Evolutionary conservation across 2,797 vertebrate genomes (phyloP).

Genomic region (Oreortyx pictus): DNA sequence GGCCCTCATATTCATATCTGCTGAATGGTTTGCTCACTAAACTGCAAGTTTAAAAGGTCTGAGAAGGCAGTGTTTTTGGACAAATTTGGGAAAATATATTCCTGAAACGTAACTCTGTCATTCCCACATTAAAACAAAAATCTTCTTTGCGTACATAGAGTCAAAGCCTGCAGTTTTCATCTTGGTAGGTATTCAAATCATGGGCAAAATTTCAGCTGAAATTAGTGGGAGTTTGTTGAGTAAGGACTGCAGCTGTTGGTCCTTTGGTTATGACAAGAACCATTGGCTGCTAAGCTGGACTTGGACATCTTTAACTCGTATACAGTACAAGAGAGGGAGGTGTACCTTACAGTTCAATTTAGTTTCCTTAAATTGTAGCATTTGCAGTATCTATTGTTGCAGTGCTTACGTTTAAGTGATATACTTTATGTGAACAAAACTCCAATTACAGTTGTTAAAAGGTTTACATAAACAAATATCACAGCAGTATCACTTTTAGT

Average conservation of each 20-base stretch:
- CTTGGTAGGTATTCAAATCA: not conserved
- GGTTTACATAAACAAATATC: not conserved
- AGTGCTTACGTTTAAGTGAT: not conserved
- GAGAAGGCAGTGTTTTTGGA: slow-evolving; percentile 25
- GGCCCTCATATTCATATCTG: slow-evolving; percentile 6
- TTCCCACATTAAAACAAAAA: not conserved
- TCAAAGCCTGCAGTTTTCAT: not conserved
- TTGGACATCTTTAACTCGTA: not conserved
- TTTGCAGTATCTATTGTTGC: not conserved
- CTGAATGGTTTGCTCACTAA: not conserved
- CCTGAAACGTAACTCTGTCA: not conserved
- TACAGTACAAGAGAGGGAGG: not conserved
- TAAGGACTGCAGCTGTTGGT: not conserved
- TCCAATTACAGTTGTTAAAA: not conserved
- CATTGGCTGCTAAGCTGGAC: not conserved
- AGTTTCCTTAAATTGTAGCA: not conserved
- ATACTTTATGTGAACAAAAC: not conserved
- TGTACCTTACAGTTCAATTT: not conserved
- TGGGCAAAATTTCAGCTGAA: not conserved
- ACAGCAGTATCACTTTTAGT: not conserved
- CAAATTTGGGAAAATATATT: not conserved
- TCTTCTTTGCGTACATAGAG: not conserved
- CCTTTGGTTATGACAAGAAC: not conserved
- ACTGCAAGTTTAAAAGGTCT: slow-evolving; percentile 18
- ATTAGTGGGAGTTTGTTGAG: not conserved